Conservation (phyloP, 2,888 invertebrate species). For the Polietes domitor region DNA sequence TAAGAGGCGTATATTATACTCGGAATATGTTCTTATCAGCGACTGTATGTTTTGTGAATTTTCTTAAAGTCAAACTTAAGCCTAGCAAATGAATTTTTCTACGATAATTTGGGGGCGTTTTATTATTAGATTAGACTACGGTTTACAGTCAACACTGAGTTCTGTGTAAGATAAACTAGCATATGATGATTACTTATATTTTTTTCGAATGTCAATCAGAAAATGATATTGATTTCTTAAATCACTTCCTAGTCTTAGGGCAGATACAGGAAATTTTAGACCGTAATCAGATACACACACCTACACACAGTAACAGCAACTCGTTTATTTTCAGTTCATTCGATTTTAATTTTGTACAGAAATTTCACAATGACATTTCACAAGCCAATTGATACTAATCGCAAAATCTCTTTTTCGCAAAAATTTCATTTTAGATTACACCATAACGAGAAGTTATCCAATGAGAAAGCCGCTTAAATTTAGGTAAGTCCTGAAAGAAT, state of each 20-base stretch:
- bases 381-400: conserved; percentile 73
- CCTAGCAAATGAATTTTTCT: not conserved
- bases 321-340: conserved; percentile 40
- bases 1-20: too few relatives aligned
- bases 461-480: conserved; percentile 80
- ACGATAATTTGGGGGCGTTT: conserved; percentile 5
- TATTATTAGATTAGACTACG: too few relatives aligned
- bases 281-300: not conserved
- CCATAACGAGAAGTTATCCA: conserved; percentile 81
- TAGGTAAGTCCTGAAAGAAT: conserved; percentile 74
- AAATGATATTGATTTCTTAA: too few relatives aligned
- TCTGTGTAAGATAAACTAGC: too few relatives aligned
- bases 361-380: not conserved
- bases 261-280: too few relatives aligned
- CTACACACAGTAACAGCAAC: not conserved
- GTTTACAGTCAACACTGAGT: too few relatives aligned
- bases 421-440: conserved; percentile 78
- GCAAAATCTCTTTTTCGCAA: conserved; percentile 73
- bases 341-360: not conserved
- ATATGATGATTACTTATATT: too few relatives aligned
- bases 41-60: not conserved
- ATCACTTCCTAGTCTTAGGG: too few relatives aligned
- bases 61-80: not conserved
- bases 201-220: too few relatives aligned
- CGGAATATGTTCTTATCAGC: too few relatives aligned